A percentile compares a stretch with the other conserved stretches of the same genome.
phyloP scores from a whole-genome alignment of 53 echinoderm and acorn worm genomes.

The Astropecten irregularis region DNA sequence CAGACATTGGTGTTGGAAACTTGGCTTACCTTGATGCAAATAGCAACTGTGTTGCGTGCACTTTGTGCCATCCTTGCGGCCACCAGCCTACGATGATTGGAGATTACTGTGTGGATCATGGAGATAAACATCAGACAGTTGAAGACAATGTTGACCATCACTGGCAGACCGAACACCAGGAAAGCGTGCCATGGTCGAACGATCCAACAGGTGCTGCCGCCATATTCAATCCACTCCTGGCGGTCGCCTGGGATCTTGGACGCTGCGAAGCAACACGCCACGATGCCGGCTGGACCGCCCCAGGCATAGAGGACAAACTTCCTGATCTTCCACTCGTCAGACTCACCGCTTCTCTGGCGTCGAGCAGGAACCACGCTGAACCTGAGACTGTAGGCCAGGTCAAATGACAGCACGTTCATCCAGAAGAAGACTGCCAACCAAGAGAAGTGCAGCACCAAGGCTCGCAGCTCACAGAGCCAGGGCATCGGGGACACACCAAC shows the following conservation, averaged over 20 bases:
- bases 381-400: conserved; percentile 12
- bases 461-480: conserved; percentile 37
- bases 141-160: conserved; percentile 20
- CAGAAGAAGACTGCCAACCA: conserved; percentile 64
- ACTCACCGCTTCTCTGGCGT: neutral
- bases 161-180: conserved; percentile 50
- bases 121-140: conserved; percentile 21
- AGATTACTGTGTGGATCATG: conserved; percentile 20
- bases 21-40: conserved; percentile 65
- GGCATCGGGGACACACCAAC: neutral
- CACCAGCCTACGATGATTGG: conserved; percentile 33
- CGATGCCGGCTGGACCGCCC: conserved; percentile 47
- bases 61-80: conserved; percentile 30
- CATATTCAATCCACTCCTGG: neutral
- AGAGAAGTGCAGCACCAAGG: conserved; percentile 37
- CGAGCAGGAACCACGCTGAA: neutral
- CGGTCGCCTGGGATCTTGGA: conserved; percentile 7
- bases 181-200: neutral
- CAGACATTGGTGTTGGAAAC: too few species aligned
- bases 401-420: conserved; percentile 59
- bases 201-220: conserved; percentile 4
- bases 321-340: neutral
- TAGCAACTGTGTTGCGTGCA: neutral
- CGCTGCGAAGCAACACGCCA: conserved; percentile 23
- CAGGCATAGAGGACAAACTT: conserved; percentile 52